phyloP scores from a whole-genome alignment of 1,140 invertebrate genomes.

The Sinonovacula constricta region DNA sequence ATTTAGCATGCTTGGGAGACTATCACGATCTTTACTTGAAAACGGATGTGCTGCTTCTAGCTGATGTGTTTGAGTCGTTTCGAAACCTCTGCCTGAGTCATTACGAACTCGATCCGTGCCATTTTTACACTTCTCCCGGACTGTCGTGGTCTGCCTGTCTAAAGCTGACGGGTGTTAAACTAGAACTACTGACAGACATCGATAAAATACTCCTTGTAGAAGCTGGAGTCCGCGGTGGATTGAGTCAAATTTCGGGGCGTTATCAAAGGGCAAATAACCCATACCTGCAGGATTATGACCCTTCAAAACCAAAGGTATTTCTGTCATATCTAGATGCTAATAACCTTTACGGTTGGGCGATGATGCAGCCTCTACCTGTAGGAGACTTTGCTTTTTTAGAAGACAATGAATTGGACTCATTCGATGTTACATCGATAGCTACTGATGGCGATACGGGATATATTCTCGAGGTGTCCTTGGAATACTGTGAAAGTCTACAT shows the following conservation, averaged over 20 bases:
- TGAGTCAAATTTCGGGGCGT: constrained; percentile 41
- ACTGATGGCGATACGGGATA: constrained; percentile 78
- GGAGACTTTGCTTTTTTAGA: too few species aligned
- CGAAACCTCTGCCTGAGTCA: constrained; percentile 43
- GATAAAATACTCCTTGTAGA: constrained; percentile 64
- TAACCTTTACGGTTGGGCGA: constrained; percentile 64
- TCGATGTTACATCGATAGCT: constrained; percentile 70
- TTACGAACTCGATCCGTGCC: constrained; percentile 63
- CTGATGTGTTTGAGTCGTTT: constrained; percentile 80
- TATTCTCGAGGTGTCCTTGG: constrained; percentile 79
- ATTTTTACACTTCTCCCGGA: constrained; percentile 66
- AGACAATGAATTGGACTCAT: constrained; percentile 63
- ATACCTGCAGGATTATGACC: constrained; percentile 52
- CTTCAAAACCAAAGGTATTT: constrained; percentile 33
- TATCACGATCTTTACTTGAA: constrained; percentile 77
- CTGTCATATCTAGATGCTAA: constrained; percentile 63
- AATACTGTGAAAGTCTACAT: constrained; percentile 67
- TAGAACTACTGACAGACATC: constrained; percentile 56
- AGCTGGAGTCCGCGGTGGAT: constrained; percentile 59
- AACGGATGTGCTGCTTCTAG: constrained; percentile 52
- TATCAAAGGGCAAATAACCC: constrained; percentile 62
- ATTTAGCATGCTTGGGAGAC: constrained; percentile 71
- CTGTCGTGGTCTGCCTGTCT: constrained; percentile 63
- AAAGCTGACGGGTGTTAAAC: constrained; percentile 51
- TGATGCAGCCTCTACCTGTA: constrained; percentile 52